Conservation (phyloP, 1,140 invertebrate genomes). For the Drosophila jambulina region DNA sequence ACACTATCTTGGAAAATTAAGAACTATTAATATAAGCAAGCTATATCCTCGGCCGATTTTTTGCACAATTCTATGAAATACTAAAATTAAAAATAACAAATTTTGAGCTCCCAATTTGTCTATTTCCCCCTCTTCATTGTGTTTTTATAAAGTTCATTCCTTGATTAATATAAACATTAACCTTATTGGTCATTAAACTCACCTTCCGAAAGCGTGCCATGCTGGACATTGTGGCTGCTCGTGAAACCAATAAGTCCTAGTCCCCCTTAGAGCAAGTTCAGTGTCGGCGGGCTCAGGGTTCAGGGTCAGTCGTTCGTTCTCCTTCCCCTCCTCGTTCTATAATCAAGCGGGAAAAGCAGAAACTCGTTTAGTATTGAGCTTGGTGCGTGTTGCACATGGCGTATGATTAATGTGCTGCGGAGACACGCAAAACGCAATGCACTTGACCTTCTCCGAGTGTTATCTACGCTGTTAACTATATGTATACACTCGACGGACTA, state of each 20-base stretch:
- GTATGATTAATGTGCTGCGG: slow-evolving; percentile 64
- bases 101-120: too few species aligned
- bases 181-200: slow-evolving; percentile 22
- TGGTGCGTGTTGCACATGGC: slow-evolving; percentile 67
- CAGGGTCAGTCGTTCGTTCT: slow-evolving; percentile 67
- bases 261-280: slow-evolving; percentile 52
- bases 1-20: neutral
- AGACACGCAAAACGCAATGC: slow-evolving; percentile 40
- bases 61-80: too few species aligned
- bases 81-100: too few species aligned
- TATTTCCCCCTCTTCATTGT: too few species aligned
- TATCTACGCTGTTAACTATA: slow-evolving; percentile 24
- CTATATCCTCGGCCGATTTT: too few species aligned
- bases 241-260: slow-evolving; percentile 4
- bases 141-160: neutral
- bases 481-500: neutral
- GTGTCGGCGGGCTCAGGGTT: slow-evolving; percentile 60
- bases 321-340: slow-evolving; percentile 26
- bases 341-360: slow-evolving; percentile 41
- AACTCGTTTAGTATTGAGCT: slow-evolving; percentile 26
- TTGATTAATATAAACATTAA: neutral
- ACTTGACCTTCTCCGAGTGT: slow-evolving; percentile 29
- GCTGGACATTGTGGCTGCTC: slow-evolving; percentile 52
- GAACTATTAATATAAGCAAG: too few species aligned
- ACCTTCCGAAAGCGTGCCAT: slow-evolving; percentile 72